Conservation (phyloP, 2,113 vertebrate genomes). For the Apodemus speciosus region DNA sequence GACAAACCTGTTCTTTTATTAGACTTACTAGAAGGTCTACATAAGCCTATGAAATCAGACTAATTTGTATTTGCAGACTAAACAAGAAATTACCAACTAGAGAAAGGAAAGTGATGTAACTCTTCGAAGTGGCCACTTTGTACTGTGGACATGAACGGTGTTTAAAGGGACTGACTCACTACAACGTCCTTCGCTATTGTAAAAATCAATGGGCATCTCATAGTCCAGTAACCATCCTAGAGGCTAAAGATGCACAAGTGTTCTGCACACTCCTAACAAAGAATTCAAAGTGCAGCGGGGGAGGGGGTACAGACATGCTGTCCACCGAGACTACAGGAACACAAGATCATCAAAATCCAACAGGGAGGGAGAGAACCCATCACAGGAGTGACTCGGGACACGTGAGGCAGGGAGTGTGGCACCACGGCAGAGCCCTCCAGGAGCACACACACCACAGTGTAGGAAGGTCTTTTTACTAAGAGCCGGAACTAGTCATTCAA, state of each 20-base stretch:
- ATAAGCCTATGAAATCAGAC: conserved; percentile 21
- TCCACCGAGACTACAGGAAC: background rate
- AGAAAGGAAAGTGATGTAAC: conserved; percentile 4
- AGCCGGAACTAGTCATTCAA: background rate
- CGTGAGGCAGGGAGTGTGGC: background rate
- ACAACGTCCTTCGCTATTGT: background rate
- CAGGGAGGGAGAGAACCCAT: background rate
- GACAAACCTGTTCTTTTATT: conserved; percentile 28
- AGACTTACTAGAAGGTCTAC: conserved; percentile 56
- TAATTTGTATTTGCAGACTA: conserved; percentile 54
- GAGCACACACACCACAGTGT: background rate
- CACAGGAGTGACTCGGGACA: background rate
- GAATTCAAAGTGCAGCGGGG: background rate
- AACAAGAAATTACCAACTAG: conserved; percentile 61
- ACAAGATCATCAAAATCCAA: background rate
- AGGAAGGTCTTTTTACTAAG: background rate
- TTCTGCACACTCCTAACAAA: background rate
- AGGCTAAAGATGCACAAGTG: background rate
- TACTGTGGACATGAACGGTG: conserved; percentile 36
- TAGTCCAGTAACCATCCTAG: background rate
- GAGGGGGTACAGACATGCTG: background rate
- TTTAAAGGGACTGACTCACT: conserved; percentile 38
- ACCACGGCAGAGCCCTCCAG: background rate
- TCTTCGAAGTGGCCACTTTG: conserved; percentile 44
- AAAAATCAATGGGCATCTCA: background rate